Evolutionary conservation across 2,888 invertebrate species (phyloP), one percentile per base, ranked within the genome.

Genomic region (Griposia aprilina): DNA sequence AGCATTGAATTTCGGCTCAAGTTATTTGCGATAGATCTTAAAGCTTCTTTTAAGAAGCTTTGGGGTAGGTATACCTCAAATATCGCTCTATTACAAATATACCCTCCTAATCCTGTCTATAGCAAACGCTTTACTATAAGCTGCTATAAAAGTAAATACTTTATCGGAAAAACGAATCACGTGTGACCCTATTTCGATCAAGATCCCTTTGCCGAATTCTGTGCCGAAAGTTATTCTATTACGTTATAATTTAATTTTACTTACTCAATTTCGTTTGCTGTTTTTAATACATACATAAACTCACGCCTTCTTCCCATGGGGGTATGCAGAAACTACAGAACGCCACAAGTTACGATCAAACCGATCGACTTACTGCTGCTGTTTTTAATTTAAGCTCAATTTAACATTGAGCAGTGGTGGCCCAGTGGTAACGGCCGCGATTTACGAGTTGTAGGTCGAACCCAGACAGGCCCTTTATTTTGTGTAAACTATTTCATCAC

Each of bases 131-230:
- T 52, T n/a, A 45, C 36, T 63, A n/a, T n/a, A 72, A 72, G 57
- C 57, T n/a, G 30, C 72, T 52, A 41, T 57, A 79, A 10, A 62
- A 70, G 48, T 65, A 66, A 79, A 80, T 80, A 66, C n/a, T 59
- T 59, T 74, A 74, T 80, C 50, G 20, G 17, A 20, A 59, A 72
- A 73, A 59, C 13, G 41, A 50, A 65, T 80, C 72, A 59, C 26
- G n/a, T 70, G 13, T 23, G 50, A 59, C 41, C 80, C 57, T 36
- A n/a, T 65, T 65, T 72, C 15, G 11, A 30, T 62, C 17, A 5
- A 30, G 73, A 48, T 59, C 41, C n/a, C 6, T 60, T 68, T 76
- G 17, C 17, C 17, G 59, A 26, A 59, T 30, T 70, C 5, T 50
- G 59, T 10, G 36, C 20, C 17, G n/a, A 26, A 26, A 48, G 13